Evolutionary conservation across 2,888 invertebrate species (phyloP).

Genomic region (Acleris laterana): DNA sequence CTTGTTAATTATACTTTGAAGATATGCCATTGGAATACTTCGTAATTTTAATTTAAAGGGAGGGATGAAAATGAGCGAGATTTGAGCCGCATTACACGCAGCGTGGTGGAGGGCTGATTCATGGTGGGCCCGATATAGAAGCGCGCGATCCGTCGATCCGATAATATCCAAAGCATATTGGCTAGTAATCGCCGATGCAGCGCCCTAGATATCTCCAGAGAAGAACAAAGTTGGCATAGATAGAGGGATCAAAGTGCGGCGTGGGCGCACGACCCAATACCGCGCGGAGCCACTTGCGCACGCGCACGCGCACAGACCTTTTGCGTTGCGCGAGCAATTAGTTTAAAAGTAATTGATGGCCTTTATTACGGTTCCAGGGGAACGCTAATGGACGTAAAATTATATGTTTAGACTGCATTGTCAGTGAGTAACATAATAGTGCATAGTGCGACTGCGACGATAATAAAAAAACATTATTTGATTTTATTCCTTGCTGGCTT

Average conservation of each 20-base stretch:
- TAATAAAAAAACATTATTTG: conserved; percentile 25
- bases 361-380: conserved; percentile 51
- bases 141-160: conserved; percentile 49
- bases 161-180: conserved; percentile 61
- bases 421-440: conserved; percentile 19
- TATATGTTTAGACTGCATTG: conserved; percentile 33
- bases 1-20: background rate
- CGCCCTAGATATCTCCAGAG: conserved; percentile 76
- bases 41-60: background rate
- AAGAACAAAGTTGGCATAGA: conserved; percentile 82
- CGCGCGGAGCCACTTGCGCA: conserved; percentile 46
- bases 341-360: conserved; percentile 57
- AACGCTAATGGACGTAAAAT: conserved; percentile 41
- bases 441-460: conserved; percentile 9
- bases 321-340: conserved; percentile 63
- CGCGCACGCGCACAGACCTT: conserved; percentile 73
- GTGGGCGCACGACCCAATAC: conserved; percentile 83
- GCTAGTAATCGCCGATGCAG: conserved; percentile 60
- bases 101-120: conserved; percentile 34
- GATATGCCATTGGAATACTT: background rate
- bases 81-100: conserved; percentile 13
- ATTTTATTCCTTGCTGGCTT: background rate
- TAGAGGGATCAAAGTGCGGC: conserved; percentile 80
- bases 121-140: conserved; percentile 43
- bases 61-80: background rate